Base-by-base conservation (phyloP, 2,113 vertebrate genomes). In the Cebus imitator region DNA sequence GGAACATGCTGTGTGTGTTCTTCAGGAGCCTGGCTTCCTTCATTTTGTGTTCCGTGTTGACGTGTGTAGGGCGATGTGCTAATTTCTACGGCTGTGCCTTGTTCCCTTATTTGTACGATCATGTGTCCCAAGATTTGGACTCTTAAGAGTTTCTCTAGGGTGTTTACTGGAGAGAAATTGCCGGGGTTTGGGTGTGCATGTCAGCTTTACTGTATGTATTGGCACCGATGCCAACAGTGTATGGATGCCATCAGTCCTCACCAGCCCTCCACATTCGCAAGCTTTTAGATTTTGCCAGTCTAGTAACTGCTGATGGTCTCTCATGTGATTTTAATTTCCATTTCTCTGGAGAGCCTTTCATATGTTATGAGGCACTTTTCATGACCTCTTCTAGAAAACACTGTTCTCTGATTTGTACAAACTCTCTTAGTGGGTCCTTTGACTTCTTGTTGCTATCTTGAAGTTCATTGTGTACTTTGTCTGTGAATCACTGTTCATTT, bases 61-160 rank as follows among this genome's bases (percentile, higher is more conserved):
- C 1, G 79, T 0, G 1, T 20, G 7, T 9, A 7, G 37, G 0
- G 17, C 12, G 9, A 2, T 11, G 7, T 18, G n/a, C 10, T n/a
- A n/a, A 6, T 50, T 35, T 75, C 48, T 18, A 10, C 9, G 10
- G 66, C 43, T 14, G 55, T 27, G 55, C 14, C 1, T 61, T 12
- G 12, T 32, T 13, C n/a, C 78, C 57, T 6, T 4, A 0, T 20
- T 0, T 35, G 93, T 23, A 75, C 0, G 3, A 20, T 2, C 0
- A 5, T 25, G 0, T 64, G 43, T 73, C 72, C 4, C 0, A 0
- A 43, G 55, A 23, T 3, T 21, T 23, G 72, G 16, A 27, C 50
- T 70, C 17, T 8, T 8, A 1, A 10, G 25, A 5, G 4, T 48
- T 66, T n/a, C 48, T 32, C 73, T 43, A 6, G 9, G 25, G 48